Evolutionary conservation across 2,888 invertebrate genomes (phyloP).

Genomic region (Tiliacea aurago): DNA sequence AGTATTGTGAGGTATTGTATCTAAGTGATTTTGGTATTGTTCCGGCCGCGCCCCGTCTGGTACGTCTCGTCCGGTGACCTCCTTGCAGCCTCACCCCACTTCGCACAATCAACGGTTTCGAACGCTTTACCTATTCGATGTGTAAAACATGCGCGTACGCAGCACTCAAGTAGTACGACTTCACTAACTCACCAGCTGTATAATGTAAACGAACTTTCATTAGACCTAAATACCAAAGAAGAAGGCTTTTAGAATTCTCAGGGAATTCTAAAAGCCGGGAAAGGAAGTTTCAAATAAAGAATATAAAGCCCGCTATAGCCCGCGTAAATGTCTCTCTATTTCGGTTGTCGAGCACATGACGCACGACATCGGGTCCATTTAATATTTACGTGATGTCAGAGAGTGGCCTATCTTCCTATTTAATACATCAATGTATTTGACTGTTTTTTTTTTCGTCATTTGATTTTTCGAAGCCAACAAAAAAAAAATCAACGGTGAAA

Average conservation of each 20-base stretch:
- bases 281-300: slow-evolving; percentile 32
- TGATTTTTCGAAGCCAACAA: too few species aligned
- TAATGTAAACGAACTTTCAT: slow-evolving; percentile 57
- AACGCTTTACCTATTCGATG: slow-evolving; percentile 58
- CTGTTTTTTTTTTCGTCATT: too few species aligned
- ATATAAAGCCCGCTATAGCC: too few species aligned
- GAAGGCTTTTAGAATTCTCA: too few species aligned
- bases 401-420: too few species aligned
- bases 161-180: slow-evolving; percentile 51
- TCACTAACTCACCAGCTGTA: slow-evolving; percentile 40
- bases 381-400: too few species aligned
- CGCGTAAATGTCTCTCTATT: too few species aligned
- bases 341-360: too few species aligned
- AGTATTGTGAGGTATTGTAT: slow-evolving; percentile 47
- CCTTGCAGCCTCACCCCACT: slow-evolving; percentile 61
- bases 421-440: too few species aligned
- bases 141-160: slow-evolving; percentile 60
- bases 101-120: slow-evolving; percentile 62
- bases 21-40: slow-evolving; percentile 65
- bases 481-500: too few species aligned
- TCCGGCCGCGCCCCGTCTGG: slow-evolving; percentile 69
- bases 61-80: slow-evolving; percentile 69
- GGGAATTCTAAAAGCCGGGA: slow-evolving; percentile 41
- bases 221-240: slow-evolving; percentile 54
- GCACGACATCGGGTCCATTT: too few species aligned